phyloP scores from a whole-genome alignment of 2,797 vertebrate species.

The Siniperca undulata region DNA sequence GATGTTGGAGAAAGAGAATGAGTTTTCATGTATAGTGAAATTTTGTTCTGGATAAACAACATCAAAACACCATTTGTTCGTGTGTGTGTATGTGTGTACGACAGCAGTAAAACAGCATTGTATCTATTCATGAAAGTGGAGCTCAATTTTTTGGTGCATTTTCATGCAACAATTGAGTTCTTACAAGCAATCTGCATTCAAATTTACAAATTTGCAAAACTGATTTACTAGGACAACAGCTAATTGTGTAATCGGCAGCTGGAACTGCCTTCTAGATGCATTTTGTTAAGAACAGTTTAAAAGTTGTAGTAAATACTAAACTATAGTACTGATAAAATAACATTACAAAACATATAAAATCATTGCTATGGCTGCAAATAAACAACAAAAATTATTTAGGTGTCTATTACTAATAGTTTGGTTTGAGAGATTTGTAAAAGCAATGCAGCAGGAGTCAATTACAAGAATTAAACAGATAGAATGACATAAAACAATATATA shows the following conservation, averaged over 20 bases:
- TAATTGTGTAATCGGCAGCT: slow-evolving; percentile 22
- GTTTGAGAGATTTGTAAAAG: slow-evolving; percentile 20
- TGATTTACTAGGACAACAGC: slow-evolving; percentile 1
- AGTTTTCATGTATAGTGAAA: slow-evolving; percentile 43
- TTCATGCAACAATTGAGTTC: slow-evolving; percentile 14
- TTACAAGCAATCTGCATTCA: slow-evolving; percentile 14
- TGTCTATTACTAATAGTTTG: neutral
- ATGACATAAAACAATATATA: neutral
- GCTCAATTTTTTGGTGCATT: neutral
- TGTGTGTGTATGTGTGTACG: neutral
- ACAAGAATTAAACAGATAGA: slow-evolving; percentile 12
- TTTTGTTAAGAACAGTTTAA: neutral
- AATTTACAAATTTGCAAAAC: no score
- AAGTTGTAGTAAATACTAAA: neutral
- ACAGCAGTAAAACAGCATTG: slow-evolving; percentile 19
- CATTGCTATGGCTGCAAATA: neutral
- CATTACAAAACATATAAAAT: slow-evolving; percentile 12
- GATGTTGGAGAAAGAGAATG: slow-evolving; percentile 36
- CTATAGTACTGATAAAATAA: neutral
- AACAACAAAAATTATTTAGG: neutral
- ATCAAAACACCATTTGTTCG: slow-evolving; percentile 42
- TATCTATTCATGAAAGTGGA: slow-evolving; percentile 16
- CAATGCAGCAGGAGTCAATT: neutral
- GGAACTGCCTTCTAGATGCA: neutral
- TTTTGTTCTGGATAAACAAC: slow-evolving; percentile 54